phyloP scores from a whole-genome alignment of 2,797 vertebrate species.

The Xiphophorus birchmanni region DNA sequence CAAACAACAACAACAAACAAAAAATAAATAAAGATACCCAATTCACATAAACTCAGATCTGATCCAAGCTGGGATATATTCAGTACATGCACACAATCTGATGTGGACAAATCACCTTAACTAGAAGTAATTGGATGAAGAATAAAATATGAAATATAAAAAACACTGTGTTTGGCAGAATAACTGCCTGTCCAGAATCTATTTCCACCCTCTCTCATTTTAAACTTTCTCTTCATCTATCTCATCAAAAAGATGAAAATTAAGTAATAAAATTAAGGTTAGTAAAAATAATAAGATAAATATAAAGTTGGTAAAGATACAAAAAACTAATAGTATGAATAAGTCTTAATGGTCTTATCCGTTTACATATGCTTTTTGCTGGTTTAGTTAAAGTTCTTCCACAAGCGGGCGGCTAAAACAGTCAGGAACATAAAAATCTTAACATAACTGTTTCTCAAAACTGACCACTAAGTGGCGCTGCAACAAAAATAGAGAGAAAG shows the following conservation, averaged over 20 bases:
- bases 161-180: background rate
- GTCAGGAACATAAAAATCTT: background rate
- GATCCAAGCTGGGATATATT: background rate
- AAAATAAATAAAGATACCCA: background rate
- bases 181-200: conserved; percentile 3
- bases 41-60: background rate
- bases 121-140: background rate
- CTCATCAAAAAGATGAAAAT: conserved; percentile 11
- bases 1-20: background rate
- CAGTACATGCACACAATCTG: background rate
- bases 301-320: no score
- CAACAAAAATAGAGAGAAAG: conserved; percentile 21
- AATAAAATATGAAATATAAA: conserved; percentile 44
- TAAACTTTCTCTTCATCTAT: background rate
- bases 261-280: background rate
- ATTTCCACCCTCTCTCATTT: conserved; percentile 4
- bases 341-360: background rate
- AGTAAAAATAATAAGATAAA: no score
- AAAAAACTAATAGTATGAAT: no score
- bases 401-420: conserved; percentile 36
- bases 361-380: background rate
- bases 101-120: background rate
- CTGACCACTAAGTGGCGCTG: conserved; percentile 54
- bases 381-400: conserved; percentile 10
- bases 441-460: conserved; percentile 15